Base-by-base conservation (phyloP, 2,888 invertebrate species). In the Aphodius granarius region DNA sequence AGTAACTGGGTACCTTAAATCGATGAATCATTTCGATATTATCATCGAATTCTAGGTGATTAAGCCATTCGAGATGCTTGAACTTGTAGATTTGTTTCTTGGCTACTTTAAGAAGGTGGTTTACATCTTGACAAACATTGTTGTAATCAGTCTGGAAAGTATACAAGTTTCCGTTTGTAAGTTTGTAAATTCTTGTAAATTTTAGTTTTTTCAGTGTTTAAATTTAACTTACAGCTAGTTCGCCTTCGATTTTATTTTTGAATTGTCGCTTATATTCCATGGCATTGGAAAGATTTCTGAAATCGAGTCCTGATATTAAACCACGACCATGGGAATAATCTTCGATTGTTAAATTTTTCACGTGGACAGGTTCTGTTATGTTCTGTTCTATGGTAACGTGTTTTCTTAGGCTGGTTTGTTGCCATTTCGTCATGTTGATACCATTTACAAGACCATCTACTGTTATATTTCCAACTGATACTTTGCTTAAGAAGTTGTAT, bases 281-380 rank as follows among this genome's bases (percentile, higher is more conserved):
- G 43, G 83, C 79, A 3, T 82, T 77, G 0, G 83, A 79, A 21
- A 88, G 76, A 65, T 83, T 76, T 2, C 78, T 79, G 0, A 88
- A 78, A 78, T 86, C 82, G 0, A 86, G 77, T 20, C 83, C 85
- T 75, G 85, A 85, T 0, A 89, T 79, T 1, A 81, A 73, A 2
- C 84, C 86, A 73, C 78, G 81, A 6, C 88, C 86, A 9, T 73
- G 76, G 0, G 88, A 82, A 73, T 85, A 78, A 18, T 85, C 82
- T n/a, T 83, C 78, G 63, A 89, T 87, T 43, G 83, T 80, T 16
- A 89, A 80, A 74, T 87, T 85, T 4, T 85, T 84, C 0, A 89
- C 79, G 1, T 82, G 86, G 90, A 91, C 91, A 23, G 87, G 86
- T 4, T 89, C 88, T 9, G 83, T 84, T 5, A 91, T 84, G 3